These are phyloP conservation scores for Mesitornis unicolor DNA, from an alignment of 2,113 vertebrate species.

Conservation along the genomic window DNA sequence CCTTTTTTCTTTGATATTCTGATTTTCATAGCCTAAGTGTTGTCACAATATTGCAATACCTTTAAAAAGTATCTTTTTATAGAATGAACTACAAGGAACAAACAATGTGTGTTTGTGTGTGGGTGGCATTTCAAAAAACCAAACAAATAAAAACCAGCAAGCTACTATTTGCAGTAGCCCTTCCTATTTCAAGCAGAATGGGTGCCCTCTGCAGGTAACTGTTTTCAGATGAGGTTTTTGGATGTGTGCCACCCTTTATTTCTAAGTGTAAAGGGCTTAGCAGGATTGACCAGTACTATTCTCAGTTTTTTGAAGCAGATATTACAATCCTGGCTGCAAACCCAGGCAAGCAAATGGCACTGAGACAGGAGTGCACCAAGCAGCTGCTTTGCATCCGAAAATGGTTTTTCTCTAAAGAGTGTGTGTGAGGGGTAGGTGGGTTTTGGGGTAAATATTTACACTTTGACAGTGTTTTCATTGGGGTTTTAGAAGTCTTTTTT, in stretches of 20 bases:
- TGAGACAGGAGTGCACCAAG: background rate
- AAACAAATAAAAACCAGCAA: too few relatives aligned
- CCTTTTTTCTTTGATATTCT: background rate
- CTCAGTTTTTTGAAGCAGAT: background rate
- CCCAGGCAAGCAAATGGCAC: background rate
- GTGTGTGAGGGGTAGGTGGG: background rate
- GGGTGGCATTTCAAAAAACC: background rate
- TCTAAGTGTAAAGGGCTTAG: background rate
- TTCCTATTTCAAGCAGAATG: background rate
- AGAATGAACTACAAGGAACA: background rate
- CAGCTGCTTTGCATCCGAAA: background rate
- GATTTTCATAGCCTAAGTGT: background rate
- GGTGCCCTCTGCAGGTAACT: slow-evolving; percentile 55
- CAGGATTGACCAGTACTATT: rapidly evolving
- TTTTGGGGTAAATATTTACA: background rate
- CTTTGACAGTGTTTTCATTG: background rate
- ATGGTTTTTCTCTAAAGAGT: background rate
- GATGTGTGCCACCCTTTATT: background rate
- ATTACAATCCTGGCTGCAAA: background rate
- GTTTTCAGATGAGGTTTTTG: background rate
- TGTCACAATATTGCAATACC: background rate
- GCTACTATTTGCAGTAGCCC: background rate
- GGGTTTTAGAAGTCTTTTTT: background rate
- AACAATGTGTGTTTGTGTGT: background rate
- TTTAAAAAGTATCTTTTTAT: background rate